Conservation (phyloP, 2,113 vertebrate genomes). For the Pseudonaja textilis region DNA sequence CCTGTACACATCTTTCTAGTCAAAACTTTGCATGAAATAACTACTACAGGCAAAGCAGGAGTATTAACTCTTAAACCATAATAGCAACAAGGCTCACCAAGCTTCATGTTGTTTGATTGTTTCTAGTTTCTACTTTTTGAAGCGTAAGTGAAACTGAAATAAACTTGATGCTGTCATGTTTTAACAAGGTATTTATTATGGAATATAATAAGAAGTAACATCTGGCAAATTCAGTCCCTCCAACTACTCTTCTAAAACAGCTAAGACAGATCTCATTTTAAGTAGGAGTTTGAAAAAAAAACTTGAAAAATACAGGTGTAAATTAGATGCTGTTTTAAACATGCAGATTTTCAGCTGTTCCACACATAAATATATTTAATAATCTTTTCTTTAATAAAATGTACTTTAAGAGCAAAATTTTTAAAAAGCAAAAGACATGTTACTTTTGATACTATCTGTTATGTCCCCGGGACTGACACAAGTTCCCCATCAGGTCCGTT, state of each 20-base stretch:
- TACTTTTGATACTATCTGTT: neutral
- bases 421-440: neutral
- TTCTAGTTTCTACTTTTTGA: neutral
- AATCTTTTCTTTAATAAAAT: neutral
- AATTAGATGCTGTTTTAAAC: neutral
- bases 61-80: neutral
- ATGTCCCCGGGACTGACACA: too few relatives aligned
- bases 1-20: neutral
- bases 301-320: neutral
- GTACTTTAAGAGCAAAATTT: neutral
- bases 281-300: neutral
- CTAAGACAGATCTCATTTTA: neutral
- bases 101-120: neutral
- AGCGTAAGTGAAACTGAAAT: neutral
- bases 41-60: neutral
- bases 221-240: neutral
- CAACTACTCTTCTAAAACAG: neutral
- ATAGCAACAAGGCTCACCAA: neutral
- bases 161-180: neutral
- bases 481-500: too few relatives aligned
- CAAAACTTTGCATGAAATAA: neutral
- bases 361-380: neutral
- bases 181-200: neutral
- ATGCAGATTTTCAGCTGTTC: neutral
- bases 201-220: neutral